Percentiles rank a stretch among this genome's conserved stretches.
These are phyloP conservation scores for Drosophila mimica DNA, from an alignment of 2,888 invertebrate species.

Conservation along the genomic window DNA sequence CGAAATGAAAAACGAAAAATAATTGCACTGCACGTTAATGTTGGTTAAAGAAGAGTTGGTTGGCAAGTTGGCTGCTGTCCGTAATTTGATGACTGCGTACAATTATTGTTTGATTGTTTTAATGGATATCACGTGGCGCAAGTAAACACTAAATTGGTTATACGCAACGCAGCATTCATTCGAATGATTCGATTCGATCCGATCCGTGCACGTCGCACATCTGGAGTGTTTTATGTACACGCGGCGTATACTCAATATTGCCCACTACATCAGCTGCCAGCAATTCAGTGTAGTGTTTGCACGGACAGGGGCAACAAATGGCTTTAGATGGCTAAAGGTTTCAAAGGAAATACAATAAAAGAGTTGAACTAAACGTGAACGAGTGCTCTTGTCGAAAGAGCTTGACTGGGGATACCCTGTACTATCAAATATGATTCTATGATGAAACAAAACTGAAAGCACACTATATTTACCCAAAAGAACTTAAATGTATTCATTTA, in stretches of 20 bases:
- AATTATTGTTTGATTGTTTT: slow-evolving; percentile 46
- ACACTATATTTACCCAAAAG: neutral
- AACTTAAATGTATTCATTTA: neutral
- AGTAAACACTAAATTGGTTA: slow-evolving; percentile 58
- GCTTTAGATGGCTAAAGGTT: slow-evolving; percentile 45
- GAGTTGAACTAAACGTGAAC: slow-evolving; percentile 3
- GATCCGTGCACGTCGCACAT: slow-evolving; percentile 36
- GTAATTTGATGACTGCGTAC: slow-evolving; percentile 6
- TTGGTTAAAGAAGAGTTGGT: neutral
- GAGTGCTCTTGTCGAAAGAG: neutral
- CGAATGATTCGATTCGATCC: neutral
- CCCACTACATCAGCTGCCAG: slow-evolving; percentile 51
- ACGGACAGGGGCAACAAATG: slow-evolving; percentile 39
- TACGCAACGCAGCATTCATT: slow-evolving; percentile 20
- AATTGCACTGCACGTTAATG: slow-evolving; percentile 2
- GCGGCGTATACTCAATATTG: slow-evolving; percentile 69
- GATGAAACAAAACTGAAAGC: neutral
- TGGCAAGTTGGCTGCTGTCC: slow-evolving; percentile 6
- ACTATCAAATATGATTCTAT: neutral
- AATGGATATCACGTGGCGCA: slow-evolving; percentile 57
- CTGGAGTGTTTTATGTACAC: slow-evolving; percentile 50
- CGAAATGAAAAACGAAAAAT: slow-evolving; percentile 28
- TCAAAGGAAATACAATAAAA: slow-evolving; percentile 13
- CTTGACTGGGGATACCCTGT: neutral
- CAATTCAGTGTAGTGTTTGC: slow-evolving; percentile 22